Evolutionary conservation across 2,113 vertebrate genomes (phyloP), one percentile per base, ranked within the genome.

Genomic region (Paratilapia polleni): DNA sequence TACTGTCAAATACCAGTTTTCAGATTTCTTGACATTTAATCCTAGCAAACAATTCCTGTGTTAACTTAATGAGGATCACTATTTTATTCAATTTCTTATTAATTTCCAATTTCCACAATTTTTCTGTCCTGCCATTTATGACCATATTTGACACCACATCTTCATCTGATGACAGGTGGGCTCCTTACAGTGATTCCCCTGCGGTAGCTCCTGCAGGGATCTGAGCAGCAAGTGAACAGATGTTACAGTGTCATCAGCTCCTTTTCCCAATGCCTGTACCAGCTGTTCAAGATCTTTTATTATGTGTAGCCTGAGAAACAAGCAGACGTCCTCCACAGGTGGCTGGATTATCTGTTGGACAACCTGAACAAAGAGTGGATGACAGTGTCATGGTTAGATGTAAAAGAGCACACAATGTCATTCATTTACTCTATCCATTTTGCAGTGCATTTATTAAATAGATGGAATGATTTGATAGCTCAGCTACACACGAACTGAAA

Each of bases 291-390:
- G 11, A 89, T 97, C 96, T 74, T 95, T 96, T 76, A 2, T 60
- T 78, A 97, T 34, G 24, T 98, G 97, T 34, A n/a, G 76, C 74
- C 80, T 77, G 64, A 98, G 94, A 83, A 98, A 98, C 1, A 0
- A 14, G 15, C 14, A 14, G 0, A 91, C 76, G 7, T 97, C 17
- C 0, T 0, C 0, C 64, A 97, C 96, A 0, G 1, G 2, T 0
- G 96, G 96, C 78, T 96, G 95, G 82, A 98, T 96, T 26, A 98
- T 96, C 5, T 1, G 36, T 12, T 74, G 61, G 2, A 91, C 3
- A 36, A 12, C 24, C 89, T 22, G 17, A 4, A 80, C 56, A 4
- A 73, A 84, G 14, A 84, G 0, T 78, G 81, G 34, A 14, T 14
- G 0, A 19, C 1, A 43, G 75, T 1, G 12, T 54, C 24, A 66